These are phyloP conservation scores for Chondrilla cf. caribensis DNA, from an alignment of 37 sponge, comb jelly and placozoan genomes.

Conservation along the genomic window DNA sequence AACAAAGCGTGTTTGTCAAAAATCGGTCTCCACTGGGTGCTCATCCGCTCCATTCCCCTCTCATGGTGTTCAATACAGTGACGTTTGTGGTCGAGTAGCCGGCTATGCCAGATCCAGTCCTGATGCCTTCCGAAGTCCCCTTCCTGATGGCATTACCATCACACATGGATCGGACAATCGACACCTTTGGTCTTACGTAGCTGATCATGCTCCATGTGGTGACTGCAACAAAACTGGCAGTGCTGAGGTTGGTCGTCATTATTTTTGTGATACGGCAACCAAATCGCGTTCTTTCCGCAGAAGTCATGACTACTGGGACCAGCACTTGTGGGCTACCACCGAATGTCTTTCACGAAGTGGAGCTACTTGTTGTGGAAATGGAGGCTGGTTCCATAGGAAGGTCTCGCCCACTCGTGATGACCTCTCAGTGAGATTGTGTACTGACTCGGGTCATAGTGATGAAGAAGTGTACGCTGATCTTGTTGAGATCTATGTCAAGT, in stretches of 20 bases:
- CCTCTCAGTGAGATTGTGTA: neutral
- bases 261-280: neutral
- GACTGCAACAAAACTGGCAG: neutral
- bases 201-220: neutral
- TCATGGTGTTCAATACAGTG: neutral
- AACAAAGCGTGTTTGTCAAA: neutral
- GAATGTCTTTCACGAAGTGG: neutral
- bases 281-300: neutral
- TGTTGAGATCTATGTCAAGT: neutral
- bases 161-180: neutral
- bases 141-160: neutral
- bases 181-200: neutral
- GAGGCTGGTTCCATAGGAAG: neutral
- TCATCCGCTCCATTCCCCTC: neutral
- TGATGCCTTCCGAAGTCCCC: neutral
- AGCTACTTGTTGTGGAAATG: neutral
- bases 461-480: constrained; percentile 6
- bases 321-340: neutral
- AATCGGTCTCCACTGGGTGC: neutral
- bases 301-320: neutral
- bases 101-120: neutral
- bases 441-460: neutral
- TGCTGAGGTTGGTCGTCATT: neutral
- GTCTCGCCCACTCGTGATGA: neutral
- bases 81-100: neutral